These are phyloP conservation scores for Pelodytes ibericus DNA, from an alignment of 2,797 vertebrate genomes.

Conservation along the genomic window DNA sequence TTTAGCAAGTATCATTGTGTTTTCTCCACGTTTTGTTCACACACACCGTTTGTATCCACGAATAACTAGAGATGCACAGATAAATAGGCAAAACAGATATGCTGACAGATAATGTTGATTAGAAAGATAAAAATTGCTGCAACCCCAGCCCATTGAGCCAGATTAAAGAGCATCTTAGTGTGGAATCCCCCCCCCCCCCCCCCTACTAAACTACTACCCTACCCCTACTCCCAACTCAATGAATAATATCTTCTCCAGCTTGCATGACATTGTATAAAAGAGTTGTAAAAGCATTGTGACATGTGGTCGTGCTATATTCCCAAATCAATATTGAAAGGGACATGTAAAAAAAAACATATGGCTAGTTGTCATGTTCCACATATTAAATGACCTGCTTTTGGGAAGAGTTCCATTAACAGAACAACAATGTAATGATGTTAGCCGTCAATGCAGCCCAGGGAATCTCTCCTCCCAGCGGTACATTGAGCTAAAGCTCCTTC, in stretches of 20 bases:
- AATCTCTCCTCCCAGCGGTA: constrained; percentile 44
- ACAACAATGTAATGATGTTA: constrained; percentile 48
- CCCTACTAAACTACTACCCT: no score
- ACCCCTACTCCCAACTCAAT: no score
- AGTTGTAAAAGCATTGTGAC: constrained; percentile 27
- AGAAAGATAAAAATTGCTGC: no score
- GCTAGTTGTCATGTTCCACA: constrained; percentile 28
- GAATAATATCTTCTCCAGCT: constrained; percentile 7
- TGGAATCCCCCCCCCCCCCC: no score
- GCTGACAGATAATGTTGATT: no score
- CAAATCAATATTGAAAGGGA: constrained; percentile 2
- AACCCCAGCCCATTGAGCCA: no score
- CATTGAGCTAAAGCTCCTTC: constrained; percentile 52
- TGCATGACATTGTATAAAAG: background rate
- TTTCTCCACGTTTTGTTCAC: no score
- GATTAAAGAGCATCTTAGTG: no score
- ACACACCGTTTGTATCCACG: no score
- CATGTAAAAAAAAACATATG: constrained; percentile 17
- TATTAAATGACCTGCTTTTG: constrained; percentile 37
- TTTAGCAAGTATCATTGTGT: no score
- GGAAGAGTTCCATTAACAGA: constrained; percentile 54
- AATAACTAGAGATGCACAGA: no score
- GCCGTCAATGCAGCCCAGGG: constrained; percentile 35
- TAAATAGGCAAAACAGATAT: no score
- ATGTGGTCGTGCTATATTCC: background rate